Base-by-base conservation (phyloP, 2,797 vertebrate genomes). In the Numenius phaeopus region DNA sequence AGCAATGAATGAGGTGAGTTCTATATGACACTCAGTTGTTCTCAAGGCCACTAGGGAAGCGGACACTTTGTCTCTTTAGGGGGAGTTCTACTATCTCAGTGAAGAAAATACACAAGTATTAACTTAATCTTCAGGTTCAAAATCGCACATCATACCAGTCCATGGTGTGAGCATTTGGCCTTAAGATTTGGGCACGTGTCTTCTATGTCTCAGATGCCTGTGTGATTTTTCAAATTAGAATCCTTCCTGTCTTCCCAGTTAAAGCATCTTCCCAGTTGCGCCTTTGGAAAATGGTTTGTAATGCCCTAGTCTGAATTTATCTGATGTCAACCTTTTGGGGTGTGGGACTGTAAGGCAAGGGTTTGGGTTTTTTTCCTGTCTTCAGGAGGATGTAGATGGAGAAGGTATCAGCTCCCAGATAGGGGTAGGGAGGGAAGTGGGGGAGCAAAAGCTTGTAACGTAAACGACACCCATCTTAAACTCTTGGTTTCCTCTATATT, bases 401-500 rank as follows among this genome's bases (percentile, higher is more conserved):
- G 21, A 69, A 78, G 22, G 4, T 58, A 39, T 59, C 27, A 29
- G 29, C 32, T 82, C 40, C 8, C 16, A 34, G 7, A 15, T 9
- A 24, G 10, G 24, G 14, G 17, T 8, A 10, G 59, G 34, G 58
- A 26, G 17, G 32, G 34, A 23, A 15, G 23, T 26, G 23, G 16
- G 24, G 30, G 8, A 59, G 14, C 24, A 27, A 86, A 84, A 72
- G 6, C 26, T 89, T 72, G 44, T 27, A 34, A 5, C 76, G 7
- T 42, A 72, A 55, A 23, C 2, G 1, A 39, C 42, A 32, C 11
- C 7, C 2, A 4, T 64, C 26, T 55, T 26, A 24, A 64, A 61
- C 11, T 61, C 71, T 4, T 47, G 6, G 8, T 80, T 83, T 75
- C 19, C 18, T 58, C 12, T 23, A 4, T 0, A 0, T 65, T 57